A percentile compares a stretch with the other conserved stretches of the same genome.
Conservation (phyloP, 2,888 invertebrate species). For the Epirrita christyi region DNA sequence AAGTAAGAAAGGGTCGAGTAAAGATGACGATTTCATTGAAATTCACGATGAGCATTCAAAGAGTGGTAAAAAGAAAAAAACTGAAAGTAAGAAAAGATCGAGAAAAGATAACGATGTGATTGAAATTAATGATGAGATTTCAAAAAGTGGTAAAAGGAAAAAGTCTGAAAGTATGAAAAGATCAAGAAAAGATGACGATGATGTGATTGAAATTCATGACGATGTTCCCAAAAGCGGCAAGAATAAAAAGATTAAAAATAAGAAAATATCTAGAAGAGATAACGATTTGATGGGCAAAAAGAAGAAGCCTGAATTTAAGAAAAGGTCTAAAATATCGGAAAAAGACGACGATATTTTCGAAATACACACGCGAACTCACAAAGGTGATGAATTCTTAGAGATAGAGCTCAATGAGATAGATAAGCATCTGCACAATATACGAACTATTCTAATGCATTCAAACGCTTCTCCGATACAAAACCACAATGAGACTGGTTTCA, state of each 20-base stretch:
- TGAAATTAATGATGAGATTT: not conserved
- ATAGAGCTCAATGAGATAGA: conserved; percentile 25
- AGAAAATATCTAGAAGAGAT: not conserved
- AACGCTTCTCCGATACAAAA: conserved; percentile 64
- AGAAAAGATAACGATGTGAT: conserved; percentile 1
- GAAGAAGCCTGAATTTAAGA: not conserved
- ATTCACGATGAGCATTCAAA: not conserved
- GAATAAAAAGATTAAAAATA: not conserved
- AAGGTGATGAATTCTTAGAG: conserved; percentile 24
- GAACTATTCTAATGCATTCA: conserved; percentile 52
- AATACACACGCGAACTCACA: conserved; percentile 33
- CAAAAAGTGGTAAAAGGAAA: not conserved
- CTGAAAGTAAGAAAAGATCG: not conserved
- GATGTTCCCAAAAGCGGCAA: not conserved
- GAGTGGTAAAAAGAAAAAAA: not conserved
- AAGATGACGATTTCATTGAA: conserved; percentile 3
- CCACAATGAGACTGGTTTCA: conserved; percentile 52
- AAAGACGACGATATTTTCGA: not conserved
- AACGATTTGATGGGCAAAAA: not conserved
- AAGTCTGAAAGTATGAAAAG: not conserved
- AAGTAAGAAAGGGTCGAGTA: conserved; percentile 6
- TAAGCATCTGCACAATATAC: conserved; percentile 55
- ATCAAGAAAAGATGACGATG: conserved; percentile 1
- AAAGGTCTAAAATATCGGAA: not conserved
- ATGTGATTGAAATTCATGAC: conserved; percentile 3